Conservation (phyloP, 37 sponge, comb jelly and placozoan genomes). For the Haliclona indistincta region DNA sequence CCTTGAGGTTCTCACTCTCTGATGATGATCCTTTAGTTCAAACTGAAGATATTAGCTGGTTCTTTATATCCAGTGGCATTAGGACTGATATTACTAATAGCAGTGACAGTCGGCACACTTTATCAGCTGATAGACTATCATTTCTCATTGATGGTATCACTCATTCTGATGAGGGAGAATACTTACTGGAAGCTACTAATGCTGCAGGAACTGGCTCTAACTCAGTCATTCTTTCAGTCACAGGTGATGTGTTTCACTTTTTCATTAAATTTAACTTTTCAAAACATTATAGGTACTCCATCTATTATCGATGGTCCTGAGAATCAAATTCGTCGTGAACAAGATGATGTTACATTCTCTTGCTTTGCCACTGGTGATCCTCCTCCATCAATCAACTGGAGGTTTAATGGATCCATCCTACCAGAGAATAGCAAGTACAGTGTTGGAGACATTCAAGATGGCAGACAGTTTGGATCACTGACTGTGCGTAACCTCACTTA, state of each 20-base stretch:
- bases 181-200: slow-evolving; percentile 3
- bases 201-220: background rate
- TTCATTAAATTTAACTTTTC: slow-evolving; percentile 1
- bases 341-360: background rate
- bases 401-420: background rate
- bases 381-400: background rate
- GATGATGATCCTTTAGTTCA: background rate
- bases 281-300: slow-evolving; percentile 6
- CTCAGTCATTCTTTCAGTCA: background rate
- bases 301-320: background rate
- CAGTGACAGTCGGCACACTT: background rate
- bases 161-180: slow-evolving; percentile 10
- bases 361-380: slow-evolving; percentile 14
- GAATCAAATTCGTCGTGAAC: background rate
- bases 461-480: slow-evolving; percentile 1
- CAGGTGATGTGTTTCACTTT: too few species aligned
- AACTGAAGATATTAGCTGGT: slow-evolving; percentile 11
- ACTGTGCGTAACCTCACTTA: background rate
- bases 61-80: background rate
- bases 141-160: slow-evolving; percentile 9
- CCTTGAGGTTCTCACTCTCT: background rate
- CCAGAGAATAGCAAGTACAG: background rate
- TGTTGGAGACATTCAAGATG: background rate
- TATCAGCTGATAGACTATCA: background rate
- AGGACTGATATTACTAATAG: background rate